Evolutionary conservation across 2,888 invertebrate genomes (phyloP), one percentile per base, ranked within the genome.

Genomic region (Rhamnusium bicolor): DNA sequence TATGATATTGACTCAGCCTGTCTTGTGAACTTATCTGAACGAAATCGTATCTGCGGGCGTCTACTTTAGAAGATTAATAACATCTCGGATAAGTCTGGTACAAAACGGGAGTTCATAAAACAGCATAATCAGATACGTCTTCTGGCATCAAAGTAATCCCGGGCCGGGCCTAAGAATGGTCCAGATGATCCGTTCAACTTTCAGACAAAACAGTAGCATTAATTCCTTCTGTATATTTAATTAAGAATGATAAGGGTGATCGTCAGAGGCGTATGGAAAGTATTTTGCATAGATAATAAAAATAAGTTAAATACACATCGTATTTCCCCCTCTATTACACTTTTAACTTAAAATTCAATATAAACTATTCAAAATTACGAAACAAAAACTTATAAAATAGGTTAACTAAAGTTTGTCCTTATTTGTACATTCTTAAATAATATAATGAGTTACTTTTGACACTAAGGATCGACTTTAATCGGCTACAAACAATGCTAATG

Each of bases 71-170:
- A 74, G 71, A 76, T 76, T 76, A 73, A 71, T 76, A 76, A 70
- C 70, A 80, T 82, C 75, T 75, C 66, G 69, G 74, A 74, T 71
- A 78, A 79, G 46, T 61, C 61, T 61, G 46, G 63, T 27, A 18
- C 51, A 63, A 63, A 63, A 62, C 51, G 18, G 51, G 51, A 63
- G 63, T 63, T 49, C 47, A 46, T 21, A 62, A 62, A 62, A 62
- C 62, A 14, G 58, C 58, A 24, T 62, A 62, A 62, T 62, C 62
- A 62, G 62, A 62, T 62, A 62, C 62, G 27, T 62, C 62, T 47
- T 62, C 62, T 62, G 56, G 56, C 56, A 56, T 62, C 62, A 62
- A 62, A 62, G 62, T 40, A 40, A 62, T 46, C 24, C 62, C 47
- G 46, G 14, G 21, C 8, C 24, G 24, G 62, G 24, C 2, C 46